These are phyloP conservation scores for Tenodera sinensis DNA, from an alignment of 2,888 invertebrate genomes.

Conservation along the genomic window DNA sequence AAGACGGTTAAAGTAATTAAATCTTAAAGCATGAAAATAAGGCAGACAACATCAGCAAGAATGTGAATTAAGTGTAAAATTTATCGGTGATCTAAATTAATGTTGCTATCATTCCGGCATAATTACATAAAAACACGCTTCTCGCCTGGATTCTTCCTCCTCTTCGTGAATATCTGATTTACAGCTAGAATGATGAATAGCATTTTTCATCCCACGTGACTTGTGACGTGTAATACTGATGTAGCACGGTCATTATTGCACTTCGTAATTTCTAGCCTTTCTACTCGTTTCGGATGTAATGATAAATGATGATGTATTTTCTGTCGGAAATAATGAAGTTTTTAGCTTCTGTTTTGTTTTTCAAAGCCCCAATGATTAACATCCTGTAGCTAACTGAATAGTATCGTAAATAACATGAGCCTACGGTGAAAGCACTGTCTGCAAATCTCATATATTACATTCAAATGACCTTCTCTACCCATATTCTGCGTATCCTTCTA, in stretches of 20 bases:
- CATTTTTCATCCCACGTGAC: neutral
- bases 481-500: too few species aligned
- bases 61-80: neutral
- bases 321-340: neutral
- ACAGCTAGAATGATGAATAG: neutral
- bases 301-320: neutral
- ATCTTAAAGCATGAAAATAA: neutral
- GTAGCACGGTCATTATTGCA: neutral
- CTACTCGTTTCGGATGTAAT: neutral
- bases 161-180: neutral
- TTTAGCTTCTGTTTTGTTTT: neutral
- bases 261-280: neutral
- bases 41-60: neutral
- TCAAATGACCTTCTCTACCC: neutral
- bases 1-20: neutral
- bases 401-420: neutral
- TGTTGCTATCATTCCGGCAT: neutral
- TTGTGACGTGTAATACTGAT: neutral
- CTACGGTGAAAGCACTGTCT: too few species aligned
- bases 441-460: too few species aligned
- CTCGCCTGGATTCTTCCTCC: neutral
- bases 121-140: neutral
- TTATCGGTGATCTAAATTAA: neutral
- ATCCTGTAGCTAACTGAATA: neutral
- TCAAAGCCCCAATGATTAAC: neutral